A percentile compares a stretch with the other conserved stretches of the same genome.
These are phyloP conservation scores for Netelia fuscicornis DNA, from an alignment of 2,888 invertebrate species.

Conservation along the genomic window DNA sequence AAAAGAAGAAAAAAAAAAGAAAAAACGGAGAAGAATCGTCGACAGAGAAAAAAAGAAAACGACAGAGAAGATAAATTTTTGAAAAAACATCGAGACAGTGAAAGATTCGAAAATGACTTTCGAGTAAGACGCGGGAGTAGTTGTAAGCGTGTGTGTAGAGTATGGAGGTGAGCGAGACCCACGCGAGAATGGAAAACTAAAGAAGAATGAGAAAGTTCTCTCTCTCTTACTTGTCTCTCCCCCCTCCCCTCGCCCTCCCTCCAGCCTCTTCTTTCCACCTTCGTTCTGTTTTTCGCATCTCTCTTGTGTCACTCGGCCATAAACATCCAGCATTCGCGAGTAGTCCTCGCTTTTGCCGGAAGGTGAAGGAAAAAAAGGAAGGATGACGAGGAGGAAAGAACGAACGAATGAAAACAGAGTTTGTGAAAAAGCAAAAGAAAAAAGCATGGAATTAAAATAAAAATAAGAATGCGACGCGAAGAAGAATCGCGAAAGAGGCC, in stretches of 20 bases:
- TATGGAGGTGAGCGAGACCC: not conserved
- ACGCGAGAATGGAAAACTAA: slow-evolving; percentile 20
- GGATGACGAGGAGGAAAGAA: not conserved
- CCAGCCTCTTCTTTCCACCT: not conserved
- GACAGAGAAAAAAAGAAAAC: slow-evolving; percentile 17
- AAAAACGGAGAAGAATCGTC: slow-evolving; percentile 16
- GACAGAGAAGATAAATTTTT: slow-evolving; percentile 47
- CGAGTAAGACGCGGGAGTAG: not conserved
- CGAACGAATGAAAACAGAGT: not conserved
- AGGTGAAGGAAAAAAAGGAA: not conserved
- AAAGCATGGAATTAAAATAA: too few species aligned
- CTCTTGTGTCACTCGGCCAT: slow-evolving; percentile 34
- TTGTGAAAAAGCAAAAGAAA: too few species aligned
- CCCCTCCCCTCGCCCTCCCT: not conserved
- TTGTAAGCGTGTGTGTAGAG: not conserved
- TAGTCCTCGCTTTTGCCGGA: slow-evolving; percentile 14
- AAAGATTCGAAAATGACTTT: slow-evolving; percentile 50
- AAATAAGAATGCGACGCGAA: slow-evolving; percentile 29
- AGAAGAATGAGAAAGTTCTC: slow-evolving; percentile 16
- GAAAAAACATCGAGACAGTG: slow-evolving; percentile 28
- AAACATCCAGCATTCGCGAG: slow-evolving; percentile 36
- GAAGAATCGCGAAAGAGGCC: slow-evolving; percentile 40
- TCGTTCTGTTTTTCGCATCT: slow-evolving; percentile 21
- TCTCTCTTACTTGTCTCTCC: not conserved
- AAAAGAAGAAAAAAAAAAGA: not conserved